These are phyloP conservation scores for Selenia dentaria DNA, from an alignment of 2,888 invertebrate species.

Conservation along the genomic window DNA sequence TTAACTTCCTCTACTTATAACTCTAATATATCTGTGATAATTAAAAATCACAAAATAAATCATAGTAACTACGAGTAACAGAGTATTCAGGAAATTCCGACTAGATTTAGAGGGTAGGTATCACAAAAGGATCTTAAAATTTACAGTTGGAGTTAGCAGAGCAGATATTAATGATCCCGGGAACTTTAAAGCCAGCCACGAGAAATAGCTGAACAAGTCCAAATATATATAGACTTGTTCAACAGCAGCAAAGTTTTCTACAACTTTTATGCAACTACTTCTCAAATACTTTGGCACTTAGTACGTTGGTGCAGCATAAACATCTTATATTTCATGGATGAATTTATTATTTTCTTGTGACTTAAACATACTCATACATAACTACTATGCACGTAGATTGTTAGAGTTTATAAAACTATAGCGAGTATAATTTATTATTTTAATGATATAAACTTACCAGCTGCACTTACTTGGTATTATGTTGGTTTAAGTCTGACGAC, in stretches of 20 bases:
- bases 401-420: too few species aligned
- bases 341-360: too few species aligned
- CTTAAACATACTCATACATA: too few species aligned
- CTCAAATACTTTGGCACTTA: slow-evolving; percentile 1
- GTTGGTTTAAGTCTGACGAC: too few species aligned
- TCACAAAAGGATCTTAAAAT: slow-evolving; percentile 28
- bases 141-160: slow-evolving; percentile 25
- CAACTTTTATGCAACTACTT: slow-evolving; percentile 23
- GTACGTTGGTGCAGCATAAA: slow-evolving; percentile 1
- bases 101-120: slow-evolving; percentile 2
- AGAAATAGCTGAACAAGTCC: slow-evolving; percentile 43
- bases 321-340: not conserved
- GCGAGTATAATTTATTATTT: too few species aligned
- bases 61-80: too few species aligned
- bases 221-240: slow-evolving; percentile 44
- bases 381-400: too few species aligned
- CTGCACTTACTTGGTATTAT: too few species aligned
- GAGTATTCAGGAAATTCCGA: not conserved
- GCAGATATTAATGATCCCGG: slow-evolving; percentile 41
- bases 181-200: slow-evolving; percentile 43
- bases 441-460: too few species aligned
- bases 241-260: slow-evolving; percentile 37
- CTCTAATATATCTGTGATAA: too few species aligned
- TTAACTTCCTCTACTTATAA: too few species aligned
- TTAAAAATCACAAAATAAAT: too few species aligned